Base-by-base conservation (phyloP, 2,797 vertebrate species). In the Kryptopterus vitreolus region DNA sequence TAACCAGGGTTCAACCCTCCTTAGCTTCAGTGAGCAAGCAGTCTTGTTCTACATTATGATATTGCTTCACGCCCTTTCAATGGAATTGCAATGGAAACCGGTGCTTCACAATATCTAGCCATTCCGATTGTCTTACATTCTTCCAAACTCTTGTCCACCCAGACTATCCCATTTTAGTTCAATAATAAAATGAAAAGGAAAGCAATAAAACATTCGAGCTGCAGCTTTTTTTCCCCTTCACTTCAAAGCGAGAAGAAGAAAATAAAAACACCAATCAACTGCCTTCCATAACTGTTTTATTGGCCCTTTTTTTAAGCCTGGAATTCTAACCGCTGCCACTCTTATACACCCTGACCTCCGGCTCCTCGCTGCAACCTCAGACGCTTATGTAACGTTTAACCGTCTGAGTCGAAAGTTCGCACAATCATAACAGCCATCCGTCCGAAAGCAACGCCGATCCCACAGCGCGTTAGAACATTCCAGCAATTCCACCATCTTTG, bases 381-480 rank as follows among this genome's bases (percentile, higher is more conserved):
- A 11, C 53, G 48, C 38, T 90, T 90, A 88, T 71, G 83, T 81
- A 90, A 91, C 72, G 31, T 58, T 69, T 65, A 85, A 78, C 63
- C 53, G 69, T 50, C 62, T 85, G 70, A 79, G 85, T 83, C 85
- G n/a, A 79, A 62, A 62, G 77, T 73, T 83, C 76, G 87, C 83
- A 86, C 80, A 78, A 24, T 16, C 69, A 82, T 61, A 84, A 82
- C 84, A 86, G 84, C 85, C 53, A 80, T 81, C 84, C 77, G 85
- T 6, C 38, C 81, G 84, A 86, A n/a, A 78, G 35, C 26, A 13
- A 71, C 24, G 26, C 15, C 9, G 35, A 71, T 72, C 77, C n/a
- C n/a, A n/a, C 61, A 89, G 81, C 84, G 79, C 87, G 83, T 79
- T 86, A 85, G 29, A 90, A 91, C 90, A 93, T 94, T 93, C 92